Conservation (phyloP, 37 sponge, comb jelly and placozoan genomes). For the Dysidea cf. avara region DNA sequence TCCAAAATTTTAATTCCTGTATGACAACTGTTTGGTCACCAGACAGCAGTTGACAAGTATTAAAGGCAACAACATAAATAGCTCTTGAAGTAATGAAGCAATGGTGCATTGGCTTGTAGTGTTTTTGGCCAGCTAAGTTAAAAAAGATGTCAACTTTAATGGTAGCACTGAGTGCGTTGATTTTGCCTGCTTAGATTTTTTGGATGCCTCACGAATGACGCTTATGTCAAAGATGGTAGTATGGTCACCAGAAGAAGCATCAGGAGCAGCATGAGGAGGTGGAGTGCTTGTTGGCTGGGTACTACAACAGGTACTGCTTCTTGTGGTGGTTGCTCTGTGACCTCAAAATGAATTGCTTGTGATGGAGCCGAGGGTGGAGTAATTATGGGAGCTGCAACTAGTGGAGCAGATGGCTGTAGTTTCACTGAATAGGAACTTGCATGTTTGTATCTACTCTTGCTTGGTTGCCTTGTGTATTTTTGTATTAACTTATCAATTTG, state of each 20-base stretch:
- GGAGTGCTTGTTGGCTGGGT: background rate
- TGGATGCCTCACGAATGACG: background rate
- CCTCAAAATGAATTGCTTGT: no score
- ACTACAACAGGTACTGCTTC: background rate
- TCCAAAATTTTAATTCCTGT: slow-evolving; percentile 51
- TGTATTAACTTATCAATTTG: no score
- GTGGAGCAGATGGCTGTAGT: no score
- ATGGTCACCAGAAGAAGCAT: background rate
- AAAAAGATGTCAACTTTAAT: slow-evolving; percentile 21
- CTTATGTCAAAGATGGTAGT: background rate
- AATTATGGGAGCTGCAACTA: no score
- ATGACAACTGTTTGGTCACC: background rate
- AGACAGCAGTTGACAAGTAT: slow-evolving; percentile 13
- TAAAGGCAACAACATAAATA: slow-evolving; percentile 50
- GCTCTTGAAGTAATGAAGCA: slow-evolving; percentile 67
- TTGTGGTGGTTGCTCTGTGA: no score
- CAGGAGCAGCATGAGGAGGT: background rate
- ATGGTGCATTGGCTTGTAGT: slow-evolving; percentile 72
- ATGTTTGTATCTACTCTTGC: no score
- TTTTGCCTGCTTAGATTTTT: background rate
- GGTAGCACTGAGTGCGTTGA: background rate
- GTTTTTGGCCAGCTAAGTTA: slow-evolving; percentile 72
- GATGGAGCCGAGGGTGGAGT: no score
- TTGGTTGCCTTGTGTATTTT: no score
- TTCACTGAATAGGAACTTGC: no score